Conservation (phyloP, 2,113 vertebrate genomes). For the Nycticebus coucang region DNA sequence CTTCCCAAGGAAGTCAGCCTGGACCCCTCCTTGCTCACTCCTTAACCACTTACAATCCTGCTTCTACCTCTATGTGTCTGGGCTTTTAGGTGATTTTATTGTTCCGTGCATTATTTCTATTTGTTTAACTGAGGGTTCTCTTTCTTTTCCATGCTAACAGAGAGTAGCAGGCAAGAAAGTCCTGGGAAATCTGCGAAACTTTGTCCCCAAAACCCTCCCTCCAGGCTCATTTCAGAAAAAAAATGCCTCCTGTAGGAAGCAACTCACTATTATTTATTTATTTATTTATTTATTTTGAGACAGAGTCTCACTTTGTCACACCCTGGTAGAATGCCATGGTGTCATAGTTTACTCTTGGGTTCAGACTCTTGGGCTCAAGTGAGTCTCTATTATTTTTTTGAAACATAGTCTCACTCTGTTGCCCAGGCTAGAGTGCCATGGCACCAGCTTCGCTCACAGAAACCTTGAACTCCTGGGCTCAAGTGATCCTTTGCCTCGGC, state of each 20-base stretch:
- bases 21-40: not conserved
- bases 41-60: not conserved
- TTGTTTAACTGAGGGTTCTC: not conserved
- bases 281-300: too few species aligned
- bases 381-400: too few species aligned
- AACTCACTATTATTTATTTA: not conserved
- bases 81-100: not conserved
- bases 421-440: too few species aligned
- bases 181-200: not conserved
- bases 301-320: too few species aligned
- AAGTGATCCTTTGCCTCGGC: too few species aligned
- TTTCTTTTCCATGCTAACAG: not conserved
- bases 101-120: not conserved
- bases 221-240: not conserved
- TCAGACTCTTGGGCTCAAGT: too few species aligned
- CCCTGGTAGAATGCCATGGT: too few species aligned
- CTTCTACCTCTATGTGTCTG: not conserved
- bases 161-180: slow-evolving; percentile 5
- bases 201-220: not conserved
- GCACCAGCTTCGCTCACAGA: too few species aligned
- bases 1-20: not conserved
- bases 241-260: not conserved
- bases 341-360: too few species aligned
- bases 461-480: too few species aligned
- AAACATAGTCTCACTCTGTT: too few species aligned